Conservation (phyloP, 53 echinoderm and acorn worm species). For the Paracentrotus lividus region DNA sequence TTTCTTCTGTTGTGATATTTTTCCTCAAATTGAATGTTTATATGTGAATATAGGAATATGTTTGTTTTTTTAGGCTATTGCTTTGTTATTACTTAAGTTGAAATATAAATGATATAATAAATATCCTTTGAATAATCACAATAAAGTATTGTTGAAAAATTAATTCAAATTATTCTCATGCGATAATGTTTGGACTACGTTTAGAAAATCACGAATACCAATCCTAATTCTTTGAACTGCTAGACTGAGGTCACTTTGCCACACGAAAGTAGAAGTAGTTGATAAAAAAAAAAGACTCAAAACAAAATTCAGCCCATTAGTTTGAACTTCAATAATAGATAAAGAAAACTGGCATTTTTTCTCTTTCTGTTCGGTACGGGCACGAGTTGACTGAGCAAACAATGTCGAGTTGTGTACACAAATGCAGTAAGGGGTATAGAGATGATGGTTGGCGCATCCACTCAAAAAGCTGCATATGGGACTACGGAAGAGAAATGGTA, state of each 20-base stretch:
- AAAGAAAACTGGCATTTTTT: conserved; percentile 62
- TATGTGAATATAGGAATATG: no score
- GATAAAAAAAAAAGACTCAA: conserved; percentile 29
- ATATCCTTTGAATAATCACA: not conserved
- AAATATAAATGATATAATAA: no score
- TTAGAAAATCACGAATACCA: not conserved
- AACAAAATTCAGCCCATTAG: conserved; percentile 50
- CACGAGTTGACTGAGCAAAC: conserved; percentile 63
- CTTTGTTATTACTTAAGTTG: no score
- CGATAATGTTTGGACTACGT: not conserved
- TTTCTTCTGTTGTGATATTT: not conserved
- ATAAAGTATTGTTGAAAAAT: not conserved
- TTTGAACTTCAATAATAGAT: conserved; percentile 43
- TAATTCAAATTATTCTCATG: not conserved
- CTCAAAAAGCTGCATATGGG: conserved; percentile 50
- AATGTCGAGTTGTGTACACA: conserved; percentile 67
- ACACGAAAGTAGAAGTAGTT: not conserved
- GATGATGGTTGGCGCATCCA: conserved; percentile 34
- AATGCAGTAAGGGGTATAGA: not conserved
- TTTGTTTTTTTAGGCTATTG: no score
- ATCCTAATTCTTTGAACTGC: not conserved
- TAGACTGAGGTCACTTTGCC: conserved; percentile 22
- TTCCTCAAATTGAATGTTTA: no score
- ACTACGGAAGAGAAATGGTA: conserved; percentile 29
- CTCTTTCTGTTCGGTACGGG: conserved; percentile 53